Base-by-base conservation (phyloP, 2,888 invertebrate species). In the Ectemnius continuus region DNA sequence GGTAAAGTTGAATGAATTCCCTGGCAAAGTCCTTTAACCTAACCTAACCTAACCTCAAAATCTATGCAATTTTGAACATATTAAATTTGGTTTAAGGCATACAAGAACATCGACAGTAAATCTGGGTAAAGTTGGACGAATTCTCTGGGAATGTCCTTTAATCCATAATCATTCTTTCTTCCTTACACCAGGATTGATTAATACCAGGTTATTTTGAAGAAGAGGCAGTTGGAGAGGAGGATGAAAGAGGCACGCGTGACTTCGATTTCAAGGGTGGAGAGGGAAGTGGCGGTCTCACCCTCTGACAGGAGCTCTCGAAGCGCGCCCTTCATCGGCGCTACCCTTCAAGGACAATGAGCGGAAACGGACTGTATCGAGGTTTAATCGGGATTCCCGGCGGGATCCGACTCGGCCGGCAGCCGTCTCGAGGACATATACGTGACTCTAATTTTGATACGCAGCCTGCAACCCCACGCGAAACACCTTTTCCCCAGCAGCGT, bases 191-290 rank as follows among this genome's bases (percentile, higher is more conserved):
- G 28, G 23, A 47, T 23, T 26, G 47, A 36, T 36, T 36, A 36
- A 36, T 36, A 36, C 6, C 6, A 11, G 11, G 36, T 11, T 36
- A 8, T 36, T 4, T 8, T 1, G 5, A 6, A 11, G 36, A 36
- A 23, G 23, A 23, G 2, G 8, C 36, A 52, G 52, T 52, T 16
- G 2, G 14, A 6, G 47, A 47, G 47, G 36, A 52, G 52, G 52
- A 71, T 78, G 74, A 81, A 83, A 79, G 75, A 81, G 76, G 77
- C 76, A 73, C 78, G 83, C 82, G 81, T 83, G 83, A 82, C 81
- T 83, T 78, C 76, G 82, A 83, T 82, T 84, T 84, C 80, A 81
- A 84, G 81, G 75, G 67, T 67, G 67, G 60, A 60, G 28, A 28
- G n/a, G 52, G 23, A 23, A 23, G 23, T 47, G 47, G 47, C 47